These are phyloP conservation scores for Pyxicephalus adspersus DNA, from an alignment of 2,113 vertebrate genomes.

Conservation along the genomic window DNA sequence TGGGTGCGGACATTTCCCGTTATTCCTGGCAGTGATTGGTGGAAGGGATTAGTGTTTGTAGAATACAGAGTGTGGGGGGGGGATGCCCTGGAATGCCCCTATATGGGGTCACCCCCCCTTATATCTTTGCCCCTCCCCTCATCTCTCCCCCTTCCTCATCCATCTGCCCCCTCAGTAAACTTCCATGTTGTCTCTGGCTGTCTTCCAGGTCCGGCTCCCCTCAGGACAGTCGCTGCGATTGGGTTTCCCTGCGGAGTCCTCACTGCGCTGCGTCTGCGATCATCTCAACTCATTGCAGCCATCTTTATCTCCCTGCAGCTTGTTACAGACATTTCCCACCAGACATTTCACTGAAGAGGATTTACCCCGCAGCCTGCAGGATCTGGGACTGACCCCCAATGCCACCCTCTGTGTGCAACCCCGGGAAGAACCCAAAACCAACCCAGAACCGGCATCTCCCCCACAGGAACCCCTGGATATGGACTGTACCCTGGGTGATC, in stretches of 20 bases:
- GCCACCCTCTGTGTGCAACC: conserved; percentile 32
- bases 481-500: neutral
- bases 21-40: too few species aligned
- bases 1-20: too few species aligned
- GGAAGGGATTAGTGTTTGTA: too few species aligned
- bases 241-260: neutral
- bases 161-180: too few species aligned
- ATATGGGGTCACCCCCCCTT: neutral
- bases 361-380: neutral
- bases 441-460: neutral
- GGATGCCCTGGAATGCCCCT: neutral
- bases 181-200: neutral
- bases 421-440: neutral
- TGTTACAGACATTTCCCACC: conserved; percentile 30
- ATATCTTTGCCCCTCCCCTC: neutral
- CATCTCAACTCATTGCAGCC: neutral
- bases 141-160: too few species aligned
- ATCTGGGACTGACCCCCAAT: conserved; percentile 43
- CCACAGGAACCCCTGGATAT: neutral
- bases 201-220: conserved; percentile 35
- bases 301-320: neutral
- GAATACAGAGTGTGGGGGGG: too few species aligned
- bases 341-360: conserved; percentile 31
- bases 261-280: conserved; percentile 10
- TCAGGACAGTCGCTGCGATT: conserved; percentile 10